Conservation (phyloP, 1,140 invertebrate genomes). For the Listronotus oregonensis region DNA sequence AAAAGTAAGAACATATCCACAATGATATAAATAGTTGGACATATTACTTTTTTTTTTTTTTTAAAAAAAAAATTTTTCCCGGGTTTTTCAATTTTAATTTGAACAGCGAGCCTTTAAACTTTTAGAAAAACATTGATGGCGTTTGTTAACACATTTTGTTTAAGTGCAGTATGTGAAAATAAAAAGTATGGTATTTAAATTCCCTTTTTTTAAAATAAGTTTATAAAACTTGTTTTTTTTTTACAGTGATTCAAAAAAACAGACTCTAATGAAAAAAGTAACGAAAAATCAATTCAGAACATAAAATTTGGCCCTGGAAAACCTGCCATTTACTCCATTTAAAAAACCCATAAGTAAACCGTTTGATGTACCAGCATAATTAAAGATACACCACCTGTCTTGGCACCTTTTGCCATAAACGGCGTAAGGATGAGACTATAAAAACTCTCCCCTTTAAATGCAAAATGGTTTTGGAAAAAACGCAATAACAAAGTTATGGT, state of each 20-base stretch:
- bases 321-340: not conserved
- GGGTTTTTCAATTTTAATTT: no score
- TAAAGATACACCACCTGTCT: slow-evolving; percentile 44
- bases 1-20: no score
- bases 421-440: slow-evolving; percentile 48
- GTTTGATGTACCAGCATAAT: slow-evolving; percentile 53
- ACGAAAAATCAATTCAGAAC: slow-evolving; percentile 22
- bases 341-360: slow-evolving; percentile 28
- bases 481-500: slow-evolving; percentile 37
- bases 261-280: slow-evolving; percentile 32
- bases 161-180: no score
- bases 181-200: no score
- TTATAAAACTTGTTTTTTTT: not conserved
- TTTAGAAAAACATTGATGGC: no score
- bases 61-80: no score
- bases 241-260: slow-evolving; percentile 12
- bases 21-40: no score
- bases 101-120: no score
- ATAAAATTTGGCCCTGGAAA: slow-evolving; percentile 15
- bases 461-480: slow-evolving; percentile 48
- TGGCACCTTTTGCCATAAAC: slow-evolving; percentile 19
- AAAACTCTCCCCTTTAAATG: slow-evolving; percentile 20
- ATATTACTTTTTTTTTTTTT: no score
- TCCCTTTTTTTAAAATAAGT: no score
- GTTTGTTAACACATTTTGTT: no score